phyloP scores from a whole-genome alignment of 2,888 invertebrate species.

The Halocaridina rubra region DNA sequence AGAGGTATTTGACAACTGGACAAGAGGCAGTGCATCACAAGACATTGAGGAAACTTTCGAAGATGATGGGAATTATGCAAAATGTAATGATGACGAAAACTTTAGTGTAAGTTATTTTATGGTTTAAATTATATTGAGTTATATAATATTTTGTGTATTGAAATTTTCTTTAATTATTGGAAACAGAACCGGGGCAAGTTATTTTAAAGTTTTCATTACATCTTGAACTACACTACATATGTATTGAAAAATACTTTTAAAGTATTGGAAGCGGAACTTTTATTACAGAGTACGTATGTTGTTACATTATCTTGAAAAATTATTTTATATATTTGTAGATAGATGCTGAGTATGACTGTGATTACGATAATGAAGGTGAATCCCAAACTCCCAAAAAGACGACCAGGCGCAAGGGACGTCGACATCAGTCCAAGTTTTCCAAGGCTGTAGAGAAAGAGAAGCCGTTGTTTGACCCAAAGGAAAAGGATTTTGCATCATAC shows the following conservation, averaged over 20 bases:
- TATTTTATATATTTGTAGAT: constrained; percentile 12
- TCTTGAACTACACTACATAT: background rate
- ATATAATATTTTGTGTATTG: background rate
- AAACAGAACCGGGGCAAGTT: background rate
- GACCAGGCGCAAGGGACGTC: background rate
- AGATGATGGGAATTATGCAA: background rate
- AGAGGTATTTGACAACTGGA: constrained; percentile 48
- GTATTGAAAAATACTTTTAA: too few species aligned
- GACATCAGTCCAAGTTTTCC: constrained; percentile 74
- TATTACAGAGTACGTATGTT: too few species aligned
- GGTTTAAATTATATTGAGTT: background rate
- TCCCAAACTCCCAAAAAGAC: constrained; percentile 3
- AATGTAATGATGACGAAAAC: background rate
- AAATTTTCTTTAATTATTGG: background rate
- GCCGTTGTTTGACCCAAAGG: constrained; percentile 84
- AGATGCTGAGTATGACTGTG: constrained; percentile 32
- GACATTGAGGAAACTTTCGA: background rate
- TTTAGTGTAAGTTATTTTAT: constrained; percentile 44
- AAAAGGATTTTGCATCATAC: constrained; percentile 82
- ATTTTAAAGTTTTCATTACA: background rate
- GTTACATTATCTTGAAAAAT: background rate
- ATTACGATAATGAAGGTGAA: background rate
- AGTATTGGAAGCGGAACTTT: too few species aligned
- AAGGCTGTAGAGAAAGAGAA: constrained; percentile 80
- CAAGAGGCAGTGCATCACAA: too few species aligned